Conservation (phyloP, 1,140 invertebrate species). For the Ceratoteleas bidentatus region DNA sequence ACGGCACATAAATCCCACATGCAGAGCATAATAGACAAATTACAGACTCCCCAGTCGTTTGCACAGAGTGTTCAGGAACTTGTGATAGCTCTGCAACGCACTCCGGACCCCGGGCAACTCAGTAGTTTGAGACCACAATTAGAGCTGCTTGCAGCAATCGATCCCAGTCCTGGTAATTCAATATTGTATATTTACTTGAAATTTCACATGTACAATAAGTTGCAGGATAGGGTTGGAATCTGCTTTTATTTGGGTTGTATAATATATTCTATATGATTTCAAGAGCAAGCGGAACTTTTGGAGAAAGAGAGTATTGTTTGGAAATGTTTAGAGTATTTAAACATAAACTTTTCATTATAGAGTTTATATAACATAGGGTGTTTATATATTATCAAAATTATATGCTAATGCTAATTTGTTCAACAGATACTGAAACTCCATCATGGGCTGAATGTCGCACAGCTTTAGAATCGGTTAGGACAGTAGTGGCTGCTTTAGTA, state of each 20-base stretch:
- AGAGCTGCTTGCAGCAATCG: constrained; percentile 92
- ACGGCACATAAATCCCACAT: constrained; percentile 97
- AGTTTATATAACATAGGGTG: no score
- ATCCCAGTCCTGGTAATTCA: constrained; percentile 86
- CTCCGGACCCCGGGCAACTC: constrained; percentile 93
- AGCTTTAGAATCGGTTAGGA: constrained; percentile 90
- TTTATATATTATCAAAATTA: no score
- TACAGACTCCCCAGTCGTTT: constrained; percentile 95
- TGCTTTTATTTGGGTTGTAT: no score
- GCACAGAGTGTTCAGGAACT: constrained; percentile 95
- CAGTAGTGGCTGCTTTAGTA: constrained; percentile 91
- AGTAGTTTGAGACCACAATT: constrained; percentile 89
- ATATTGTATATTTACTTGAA: no score
- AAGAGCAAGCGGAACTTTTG: no score
- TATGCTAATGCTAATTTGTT: neutral
- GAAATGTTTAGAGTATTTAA: no score
- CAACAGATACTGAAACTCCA: constrained; percentile 85
- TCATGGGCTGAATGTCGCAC: constrained; percentile 88
- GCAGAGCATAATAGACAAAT: constrained; percentile 98
- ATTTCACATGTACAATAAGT: no score
- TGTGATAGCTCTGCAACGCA: constrained; percentile 94
- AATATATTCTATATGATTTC: no score
- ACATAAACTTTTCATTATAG: no score
- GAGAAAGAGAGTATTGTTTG: no score
- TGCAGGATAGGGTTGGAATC: no score